These are phyloP conservation scores for Macrophya annulata DNA, from an alignment of 2,888 invertebrate species.

Conservation along the genomic window DNA sequence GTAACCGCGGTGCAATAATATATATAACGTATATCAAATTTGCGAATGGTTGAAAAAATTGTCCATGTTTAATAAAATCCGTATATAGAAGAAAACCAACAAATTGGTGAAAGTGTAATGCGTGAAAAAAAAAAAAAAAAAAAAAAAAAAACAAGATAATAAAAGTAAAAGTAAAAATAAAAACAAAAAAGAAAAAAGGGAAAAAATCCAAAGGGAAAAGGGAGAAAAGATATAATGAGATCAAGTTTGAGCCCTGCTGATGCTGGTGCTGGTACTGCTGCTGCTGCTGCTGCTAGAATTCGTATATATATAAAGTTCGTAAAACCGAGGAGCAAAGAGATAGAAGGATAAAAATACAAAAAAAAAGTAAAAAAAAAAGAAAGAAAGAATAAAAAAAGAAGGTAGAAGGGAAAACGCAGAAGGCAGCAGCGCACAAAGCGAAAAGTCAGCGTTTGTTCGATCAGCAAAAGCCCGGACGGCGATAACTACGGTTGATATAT, in stretches of 20 bases:
- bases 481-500: conserved; percentile 31
- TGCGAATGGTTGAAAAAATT: no score
- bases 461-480: conserved; percentile 13
- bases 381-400: background rate
- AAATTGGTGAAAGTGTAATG: background rate
- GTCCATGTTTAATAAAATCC: background rate
- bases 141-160: background rate
- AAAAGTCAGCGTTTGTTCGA: conserved; percentile 31
- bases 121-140: background rate
- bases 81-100: background rate
- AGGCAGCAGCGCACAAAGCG: conserved; percentile 1
- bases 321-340: conserved; percentile 23
- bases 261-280: no score
- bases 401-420: conserved; percentile 1
- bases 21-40: no score
- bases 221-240: background rate
- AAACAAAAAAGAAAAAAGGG: background rate
- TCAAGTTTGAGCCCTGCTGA: background rate
- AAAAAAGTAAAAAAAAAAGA: background rate
- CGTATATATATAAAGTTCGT: conserved; percentile 22
- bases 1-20: background rate
- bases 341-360: background rate
- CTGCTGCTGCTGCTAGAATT: background rate
- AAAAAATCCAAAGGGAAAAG: background rate
- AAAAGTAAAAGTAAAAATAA: background rate